A percentile compares a stretch with the other conserved stretches of the same genome.
phyloP scores from a whole-genome alignment of 2,888 invertebrate genomes.

The Eustalomyia histrio region DNA sequence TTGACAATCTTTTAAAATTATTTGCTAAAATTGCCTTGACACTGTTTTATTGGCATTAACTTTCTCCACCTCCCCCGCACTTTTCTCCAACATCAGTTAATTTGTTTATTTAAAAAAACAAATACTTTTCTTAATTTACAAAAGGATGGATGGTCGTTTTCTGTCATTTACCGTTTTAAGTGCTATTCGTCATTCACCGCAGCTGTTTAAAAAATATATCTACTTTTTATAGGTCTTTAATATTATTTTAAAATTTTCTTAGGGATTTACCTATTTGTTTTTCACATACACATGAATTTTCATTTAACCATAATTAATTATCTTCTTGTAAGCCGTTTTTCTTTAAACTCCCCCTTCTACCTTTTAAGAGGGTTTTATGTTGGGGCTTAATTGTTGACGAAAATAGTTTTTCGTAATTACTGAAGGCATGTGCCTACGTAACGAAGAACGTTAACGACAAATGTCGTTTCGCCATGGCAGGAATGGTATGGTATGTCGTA shows the following conservation, averaged over 20 bases:
- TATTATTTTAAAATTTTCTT: slow-evolving; percentile 22
- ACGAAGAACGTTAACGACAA: neutral
- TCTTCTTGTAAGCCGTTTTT: neutral
- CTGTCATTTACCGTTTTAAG: neutral
- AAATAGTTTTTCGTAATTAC: slow-evolving; percentile 55
- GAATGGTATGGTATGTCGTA: slow-evolving; percentile 5
- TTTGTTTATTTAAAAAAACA: neutral
- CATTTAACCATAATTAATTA: slow-evolving; percentile 47
- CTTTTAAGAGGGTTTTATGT: slow-evolving; percentile 48
- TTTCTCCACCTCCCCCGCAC: neutral
- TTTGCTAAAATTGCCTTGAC: slow-evolving; percentile 51
- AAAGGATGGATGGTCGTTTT: too few relatives aligned
- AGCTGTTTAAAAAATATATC: neutral
- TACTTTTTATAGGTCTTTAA: neutral
- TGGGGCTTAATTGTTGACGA: slow-evolving; percentile 59
- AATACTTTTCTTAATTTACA: neutral
- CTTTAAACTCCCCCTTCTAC: neutral
- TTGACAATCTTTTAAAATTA: neutral
- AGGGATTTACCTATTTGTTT: slow-evolving; percentile 33
- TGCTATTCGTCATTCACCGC: neutral
- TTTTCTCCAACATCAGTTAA: neutral
- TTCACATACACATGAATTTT: slow-evolving; percentile 15
- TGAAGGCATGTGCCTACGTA: slow-evolving; percentile 24
- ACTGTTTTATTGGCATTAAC: slow-evolving; percentile 24
- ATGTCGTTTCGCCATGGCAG: slow-evolving; percentile 1